Evolutionary conservation across 2,113 vertebrate species (phyloP).

Genomic region (Porphyrio hochstetteri): DNA sequence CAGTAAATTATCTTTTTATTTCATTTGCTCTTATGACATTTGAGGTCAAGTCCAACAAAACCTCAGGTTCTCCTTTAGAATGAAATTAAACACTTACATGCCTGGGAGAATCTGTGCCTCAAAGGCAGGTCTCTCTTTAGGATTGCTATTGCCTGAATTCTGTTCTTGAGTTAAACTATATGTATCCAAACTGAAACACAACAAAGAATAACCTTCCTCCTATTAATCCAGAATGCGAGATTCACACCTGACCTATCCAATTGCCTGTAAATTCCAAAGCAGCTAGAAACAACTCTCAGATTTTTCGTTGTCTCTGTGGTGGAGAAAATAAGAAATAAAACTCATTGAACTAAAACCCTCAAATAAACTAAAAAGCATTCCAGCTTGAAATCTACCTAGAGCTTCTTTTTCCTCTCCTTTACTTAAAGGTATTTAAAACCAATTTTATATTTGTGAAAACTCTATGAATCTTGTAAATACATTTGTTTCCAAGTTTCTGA

Average conservation of each 20-base stretch:
- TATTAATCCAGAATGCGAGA: background rate
- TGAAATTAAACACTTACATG: background rate
- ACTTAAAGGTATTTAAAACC: background rate
- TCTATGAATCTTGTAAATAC: background rate
- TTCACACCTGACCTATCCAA: background rate
- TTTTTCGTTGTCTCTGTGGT: background rate
- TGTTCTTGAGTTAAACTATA: background rate
- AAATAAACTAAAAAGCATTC: background rate
- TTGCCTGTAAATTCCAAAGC: background rate
- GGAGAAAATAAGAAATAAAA: background rate
- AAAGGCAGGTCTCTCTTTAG: background rate
- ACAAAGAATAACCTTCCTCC: background rate
- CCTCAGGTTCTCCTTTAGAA: background rate
- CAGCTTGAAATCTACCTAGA: background rate
- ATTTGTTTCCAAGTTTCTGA: background rate
- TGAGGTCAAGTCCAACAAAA: slow-evolving; percentile 12
- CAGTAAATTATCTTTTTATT: background rate
- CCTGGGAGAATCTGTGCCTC: background rate
- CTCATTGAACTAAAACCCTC: background rate
- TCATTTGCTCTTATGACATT: background rate
- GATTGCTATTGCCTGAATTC: background rate
- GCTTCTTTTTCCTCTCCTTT: background rate
- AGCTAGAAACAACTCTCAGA: background rate
- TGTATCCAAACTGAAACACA: background rate
- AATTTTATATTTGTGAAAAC: background rate